Percentiles rank a stretch among this genome's conserved stretches.
Conservation (phyloP, 2,888 invertebrate genomes). For the Steinernema scapterisci region DNA sequence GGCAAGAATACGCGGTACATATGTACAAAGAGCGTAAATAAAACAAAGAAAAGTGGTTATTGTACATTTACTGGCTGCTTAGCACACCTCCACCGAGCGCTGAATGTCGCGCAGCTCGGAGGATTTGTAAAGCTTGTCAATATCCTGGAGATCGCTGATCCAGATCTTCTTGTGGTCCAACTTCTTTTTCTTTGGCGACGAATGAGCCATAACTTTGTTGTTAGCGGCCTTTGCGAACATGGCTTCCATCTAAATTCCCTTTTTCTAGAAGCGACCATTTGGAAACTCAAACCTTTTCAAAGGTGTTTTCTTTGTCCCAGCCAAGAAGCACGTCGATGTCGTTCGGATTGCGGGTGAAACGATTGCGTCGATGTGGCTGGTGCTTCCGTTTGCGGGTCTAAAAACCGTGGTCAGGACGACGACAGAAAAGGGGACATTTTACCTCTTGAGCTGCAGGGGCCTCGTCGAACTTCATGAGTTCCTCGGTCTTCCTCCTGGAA, state of each 20-base stretch:
- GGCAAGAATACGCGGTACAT: no score
- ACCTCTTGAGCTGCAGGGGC: slow-evolving; percentile 45
- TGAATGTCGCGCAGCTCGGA: slow-evolving; percentile 64
- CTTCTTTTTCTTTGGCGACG: slow-evolving; percentile 42
- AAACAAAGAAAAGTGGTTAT: neutral
- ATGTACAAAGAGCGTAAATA: no score
- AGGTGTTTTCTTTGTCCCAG: slow-evolving; percentile 51
- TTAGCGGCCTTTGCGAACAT: slow-evolving; percentile 46
- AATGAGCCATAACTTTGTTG: slow-evolving; percentile 32
- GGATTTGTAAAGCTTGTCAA: slow-evolving; percentile 64
- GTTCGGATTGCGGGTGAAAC: slow-evolving; percentile 50
- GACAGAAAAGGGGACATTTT: neutral
- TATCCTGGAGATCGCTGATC: slow-evolving; percentile 63
- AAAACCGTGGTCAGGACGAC: neutral
- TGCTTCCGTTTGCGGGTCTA: slow-evolving; percentile 44
- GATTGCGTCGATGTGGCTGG: slow-evolving; percentile 41
- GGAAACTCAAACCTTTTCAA: slow-evolving; percentile 50
- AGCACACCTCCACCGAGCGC: slow-evolving; percentile 42
- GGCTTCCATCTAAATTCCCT: no score
- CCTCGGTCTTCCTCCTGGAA: slow-evolving; percentile 56
- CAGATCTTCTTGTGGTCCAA: slow-evolving; percentile 56
- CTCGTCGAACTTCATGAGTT: slow-evolving; percentile 56
- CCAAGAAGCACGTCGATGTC: slow-evolving; percentile 62
- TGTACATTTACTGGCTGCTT: slow-evolving; percentile 1
- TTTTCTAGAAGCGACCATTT: neutral